Base-by-base conservation (phyloP, 2,797 vertebrate species). In the Momotus momota region DNA sequence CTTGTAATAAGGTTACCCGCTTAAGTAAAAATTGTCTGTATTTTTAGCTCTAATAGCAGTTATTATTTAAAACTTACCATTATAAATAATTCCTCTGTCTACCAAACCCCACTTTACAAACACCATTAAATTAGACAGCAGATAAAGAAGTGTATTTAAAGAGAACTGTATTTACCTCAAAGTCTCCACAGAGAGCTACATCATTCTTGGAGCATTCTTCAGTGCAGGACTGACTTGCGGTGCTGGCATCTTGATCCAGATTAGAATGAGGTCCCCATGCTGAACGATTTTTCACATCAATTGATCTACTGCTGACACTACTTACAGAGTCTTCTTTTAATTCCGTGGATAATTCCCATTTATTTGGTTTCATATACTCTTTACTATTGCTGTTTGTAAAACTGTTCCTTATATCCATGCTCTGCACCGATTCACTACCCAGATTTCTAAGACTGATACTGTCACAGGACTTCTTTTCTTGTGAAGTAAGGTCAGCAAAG, bases 401-500 rank as follows among this genome's bases (percentile, higher is more conserved):
- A 86, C 71, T 57, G 29, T 38, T 91, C 60, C 61, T 64, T 38
- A 85, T 11, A 38, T 91, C 78, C 93, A 91, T 92, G 7, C 81
- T 96, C 74, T 90, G 94, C 91, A 96, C 75, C 19, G 90, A 84
- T 69, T 94, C 86, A 52, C 96, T 61, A 12, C 31, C 51, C 54
- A 29, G 65, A 55, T 74, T 96, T 92, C 94, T 64, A 61, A 31
- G 13, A 31, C 58, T 61, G 60, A 66, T 58, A 75, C 78, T 66
- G 33, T 54, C 82, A 49, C 92, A 49, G 65, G 55, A 51, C 35
- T 96, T 97, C 45, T 98, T 97, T n/a, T 96, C 95, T 86, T 96
- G 82, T 60, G 97, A 94, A 80, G 97, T 96, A 49, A 95, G 94
- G 84, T 98, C 99, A 81, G 98, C 98, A 94, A 99, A 99, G 95